Conservation (phyloP, 2,888 invertebrate genomes). For the Pherbina coryleti region DNA sequence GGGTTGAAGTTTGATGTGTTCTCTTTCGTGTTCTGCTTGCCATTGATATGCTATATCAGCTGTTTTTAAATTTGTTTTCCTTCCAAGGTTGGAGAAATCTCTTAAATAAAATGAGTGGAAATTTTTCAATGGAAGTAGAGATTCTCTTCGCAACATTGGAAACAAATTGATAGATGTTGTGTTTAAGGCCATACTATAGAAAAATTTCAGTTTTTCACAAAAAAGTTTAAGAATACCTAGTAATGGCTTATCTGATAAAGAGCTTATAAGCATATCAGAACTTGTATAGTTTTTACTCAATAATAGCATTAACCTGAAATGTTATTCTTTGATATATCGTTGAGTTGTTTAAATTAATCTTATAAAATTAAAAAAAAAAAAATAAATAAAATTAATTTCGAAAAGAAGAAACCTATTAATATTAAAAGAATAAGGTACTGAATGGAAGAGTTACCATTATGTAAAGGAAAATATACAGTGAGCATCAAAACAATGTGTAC, state of each 20-base stretch:
- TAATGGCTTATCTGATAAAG: not conserved
- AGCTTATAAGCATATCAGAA: no score
- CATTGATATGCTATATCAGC: constrained; percentile 12
- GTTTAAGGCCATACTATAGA: constrained; percentile 17
- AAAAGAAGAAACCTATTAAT: no score
- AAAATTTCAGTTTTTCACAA: not conserved
- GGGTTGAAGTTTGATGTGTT: not conserved
- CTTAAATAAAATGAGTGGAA: not conserved
- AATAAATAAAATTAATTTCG: no score
- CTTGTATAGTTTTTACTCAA: no score
- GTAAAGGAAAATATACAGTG: no score
- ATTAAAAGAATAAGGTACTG: no score
- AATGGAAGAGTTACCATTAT: no score
- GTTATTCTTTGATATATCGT: no score
- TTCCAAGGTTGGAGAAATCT: not conserved
- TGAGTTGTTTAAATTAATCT: no score
- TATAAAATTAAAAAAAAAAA: no score
- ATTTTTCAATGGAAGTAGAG: not conserved
- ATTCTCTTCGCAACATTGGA: not conserved
- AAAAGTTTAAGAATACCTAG: not conserved
- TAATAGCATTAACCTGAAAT: no score
- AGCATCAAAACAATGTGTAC: no score
- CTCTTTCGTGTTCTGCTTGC: not conserved
- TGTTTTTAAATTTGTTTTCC: not conserved
- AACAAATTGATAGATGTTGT: not conserved